Percentiles rank a stretch among this genome's conserved stretches.
Evolutionary conservation across 2,113 vertebrate species (phyloP).

Genomic region (Onychostruthus taczanowskii): DNA sequence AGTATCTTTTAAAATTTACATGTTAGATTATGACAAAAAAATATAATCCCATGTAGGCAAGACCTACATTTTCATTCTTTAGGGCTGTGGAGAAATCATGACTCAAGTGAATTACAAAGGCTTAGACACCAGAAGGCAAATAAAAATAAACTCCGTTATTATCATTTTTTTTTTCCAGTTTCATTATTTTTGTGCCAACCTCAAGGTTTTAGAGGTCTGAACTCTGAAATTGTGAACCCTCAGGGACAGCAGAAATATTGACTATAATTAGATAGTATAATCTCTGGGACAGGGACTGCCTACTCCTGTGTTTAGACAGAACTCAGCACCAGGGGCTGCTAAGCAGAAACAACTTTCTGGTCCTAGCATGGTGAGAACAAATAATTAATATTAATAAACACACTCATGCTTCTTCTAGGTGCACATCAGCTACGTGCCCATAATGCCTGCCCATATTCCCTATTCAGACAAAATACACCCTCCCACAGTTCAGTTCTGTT

Average conservation of each 20-base stretch:
- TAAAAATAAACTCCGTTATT: conserved; percentile 33
- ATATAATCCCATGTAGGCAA: conserved; percentile 4
- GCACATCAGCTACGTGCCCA: not conserved
- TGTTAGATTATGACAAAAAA: not conserved
- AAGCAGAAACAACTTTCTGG: not conserved
- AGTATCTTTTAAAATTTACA: not conserved
- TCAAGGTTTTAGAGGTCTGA: conserved; percentile 33
- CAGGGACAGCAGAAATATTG: not conserved
- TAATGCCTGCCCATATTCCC: not conserved
- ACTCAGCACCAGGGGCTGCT: not conserved
- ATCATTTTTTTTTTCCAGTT: not conserved
- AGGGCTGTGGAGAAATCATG: not conserved
- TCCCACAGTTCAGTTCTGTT: not conserved
- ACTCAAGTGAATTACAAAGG: conserved; percentile 21
- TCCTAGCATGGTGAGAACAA: not conserved
- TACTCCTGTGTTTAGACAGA: not conserved
- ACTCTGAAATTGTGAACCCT: not conserved
- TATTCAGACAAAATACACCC: not conserved
- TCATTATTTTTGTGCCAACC: conserved; percentile 27
- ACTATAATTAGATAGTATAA: conserved; percentile 30
- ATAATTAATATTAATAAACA: not conserved
- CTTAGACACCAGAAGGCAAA: conserved; percentile 51
- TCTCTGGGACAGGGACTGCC: not conserved
- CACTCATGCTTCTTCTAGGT: not conserved
- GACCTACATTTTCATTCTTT: conserved; percentile 41